A percentile compares a stretch with the other conserved stretches of the same genome.
phyloP scores from a whole-genome alignment of 2,888 invertebrate species.

The Coenonympha arcania region DNA sequence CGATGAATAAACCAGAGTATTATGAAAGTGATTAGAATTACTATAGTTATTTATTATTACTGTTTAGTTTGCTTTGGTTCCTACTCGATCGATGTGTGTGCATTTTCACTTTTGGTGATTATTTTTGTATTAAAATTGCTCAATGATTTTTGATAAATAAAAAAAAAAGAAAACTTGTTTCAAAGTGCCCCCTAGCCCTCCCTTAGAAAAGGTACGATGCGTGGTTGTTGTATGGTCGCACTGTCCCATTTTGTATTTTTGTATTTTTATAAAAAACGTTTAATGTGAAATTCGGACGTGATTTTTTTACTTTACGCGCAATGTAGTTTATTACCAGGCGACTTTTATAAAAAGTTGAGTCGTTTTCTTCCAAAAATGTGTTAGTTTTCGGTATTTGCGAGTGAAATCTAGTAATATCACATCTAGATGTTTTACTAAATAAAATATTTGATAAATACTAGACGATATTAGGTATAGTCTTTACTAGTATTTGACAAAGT shows the following conservation, averaged over 20 bases:
- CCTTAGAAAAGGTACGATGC: constrained; percentile 51
- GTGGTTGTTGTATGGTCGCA: constrained; percentile 62
- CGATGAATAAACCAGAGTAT: neutral
- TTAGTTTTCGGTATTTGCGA: neutral
- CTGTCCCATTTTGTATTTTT: constrained; percentile 75
- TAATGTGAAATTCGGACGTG: constrained; percentile 68
- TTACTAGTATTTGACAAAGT: neutral
- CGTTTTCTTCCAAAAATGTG: constrained; percentile 2
- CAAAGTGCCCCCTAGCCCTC: constrained; percentile 57
- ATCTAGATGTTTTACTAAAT: neutral
- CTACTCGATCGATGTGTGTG: constrained; percentile 37
- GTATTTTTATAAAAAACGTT: constrained; percentile 73
- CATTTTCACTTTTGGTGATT: constrained; percentile 48
- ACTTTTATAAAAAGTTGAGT: neutral
- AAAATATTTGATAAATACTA: neutral
- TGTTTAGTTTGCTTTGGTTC: constrained; percentile 22
- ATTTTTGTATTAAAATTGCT: constrained; percentile 64
- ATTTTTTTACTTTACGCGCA: constrained; percentile 66
- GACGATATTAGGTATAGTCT: neutral
- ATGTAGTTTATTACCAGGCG: constrained; percentile 41
- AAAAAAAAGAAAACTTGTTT: constrained; percentile 36
- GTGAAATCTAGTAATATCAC: neutral
- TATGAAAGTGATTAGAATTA: neutral
- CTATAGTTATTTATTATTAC: neutral
- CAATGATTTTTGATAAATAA: constrained; percentile 52